A percentile compares a stretch with the other conserved stretches of the same genome.
phyloP scores from a whole-genome alignment of 2,888 invertebrate genomes.

The Hyalella azteca region DNA sequence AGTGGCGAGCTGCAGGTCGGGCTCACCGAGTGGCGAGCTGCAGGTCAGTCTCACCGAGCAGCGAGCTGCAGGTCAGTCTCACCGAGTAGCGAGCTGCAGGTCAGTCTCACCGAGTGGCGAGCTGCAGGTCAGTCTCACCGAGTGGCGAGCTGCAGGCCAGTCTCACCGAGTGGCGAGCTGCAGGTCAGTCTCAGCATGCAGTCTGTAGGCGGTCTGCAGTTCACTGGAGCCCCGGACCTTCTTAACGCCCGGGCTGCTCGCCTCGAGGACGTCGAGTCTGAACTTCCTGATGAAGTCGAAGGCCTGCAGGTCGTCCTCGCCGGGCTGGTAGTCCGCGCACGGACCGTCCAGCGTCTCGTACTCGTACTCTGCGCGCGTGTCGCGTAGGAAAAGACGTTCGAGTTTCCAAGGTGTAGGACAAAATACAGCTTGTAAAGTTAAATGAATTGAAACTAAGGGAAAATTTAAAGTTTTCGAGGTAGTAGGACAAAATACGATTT shows the following conservation, averaged over 20 bases:
- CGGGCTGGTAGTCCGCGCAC: constrained; percentile 58
- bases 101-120: too few relatives aligned
- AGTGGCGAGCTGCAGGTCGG: too few relatives aligned
- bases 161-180: constrained; percentile 75
- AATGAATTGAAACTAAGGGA: neutral
- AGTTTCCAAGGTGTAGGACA: too few relatives aligned
- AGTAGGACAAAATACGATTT: neutral
- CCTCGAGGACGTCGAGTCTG: constrained; percentile 63
- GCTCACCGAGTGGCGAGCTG: too few relatives aligned
- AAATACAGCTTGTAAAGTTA: too few relatives aligned
- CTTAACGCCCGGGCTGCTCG: constrained; percentile 67
- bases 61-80: too few relatives aligned
- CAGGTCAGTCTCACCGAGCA: too few relatives aligned
- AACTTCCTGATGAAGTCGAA: constrained; percentile 83
- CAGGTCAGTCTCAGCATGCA: constrained; percentile 76
- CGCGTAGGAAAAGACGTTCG: too few relatives aligned
- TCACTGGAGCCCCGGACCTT: constrained; percentile 77
- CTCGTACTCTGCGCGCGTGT: constrained; percentile 43
- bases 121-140: too few relatives aligned
- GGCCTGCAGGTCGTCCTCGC: constrained; percentile 78
- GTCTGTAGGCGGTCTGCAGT: constrained; percentile 80
- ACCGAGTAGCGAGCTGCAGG: too few relatives aligned
- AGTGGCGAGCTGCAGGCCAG: too few relatives aligned
- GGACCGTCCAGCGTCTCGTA: constrained; percentile 54
- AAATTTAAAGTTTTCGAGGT: neutral